Conservation (phyloP, 2,888 invertebrate species). For the Leptinotarsa peninsularis region DNA sequence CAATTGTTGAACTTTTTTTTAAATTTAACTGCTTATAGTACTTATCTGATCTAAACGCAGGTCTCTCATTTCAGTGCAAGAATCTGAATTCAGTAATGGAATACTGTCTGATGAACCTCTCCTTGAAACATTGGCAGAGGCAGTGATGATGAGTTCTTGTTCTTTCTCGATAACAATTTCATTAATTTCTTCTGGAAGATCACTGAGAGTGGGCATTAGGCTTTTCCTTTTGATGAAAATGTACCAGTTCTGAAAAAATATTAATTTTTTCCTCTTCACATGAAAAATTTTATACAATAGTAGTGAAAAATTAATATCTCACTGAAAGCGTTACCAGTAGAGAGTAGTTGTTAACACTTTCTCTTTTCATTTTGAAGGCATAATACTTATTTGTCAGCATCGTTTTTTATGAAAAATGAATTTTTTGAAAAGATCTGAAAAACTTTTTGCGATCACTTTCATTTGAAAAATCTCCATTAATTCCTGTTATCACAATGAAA, state of each 20-base stretch:
- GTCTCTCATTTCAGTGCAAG: constrained; percentile 65
- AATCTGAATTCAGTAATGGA: constrained; percentile 61
- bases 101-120: constrained; percentile 63
- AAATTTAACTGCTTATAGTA: constrained; percentile 65
- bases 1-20: not conserved
- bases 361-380: no score
- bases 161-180: constrained; percentile 48
- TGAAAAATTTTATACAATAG: not conserved
- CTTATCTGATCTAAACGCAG: constrained; percentile 66
- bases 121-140: constrained; percentile 48
- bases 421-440: no score
- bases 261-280: not conserved
- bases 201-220: constrained; percentile 57
- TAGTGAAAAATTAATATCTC: no score
- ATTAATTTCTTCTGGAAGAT: constrained; percentile 48
- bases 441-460: no score
- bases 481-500: no score
- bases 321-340: no score
- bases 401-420: no score
- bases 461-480: no score
- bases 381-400: no score
- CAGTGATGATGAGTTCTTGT: constrained; percentile 49
- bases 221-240: constrained; percentile 63
- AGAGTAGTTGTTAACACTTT: no score
- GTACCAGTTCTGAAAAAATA: constrained; percentile 63